Evolutionary conservation across 2,888 invertebrate genomes (phyloP).

Genomic region (Coenonympha glycerion): DNA sequence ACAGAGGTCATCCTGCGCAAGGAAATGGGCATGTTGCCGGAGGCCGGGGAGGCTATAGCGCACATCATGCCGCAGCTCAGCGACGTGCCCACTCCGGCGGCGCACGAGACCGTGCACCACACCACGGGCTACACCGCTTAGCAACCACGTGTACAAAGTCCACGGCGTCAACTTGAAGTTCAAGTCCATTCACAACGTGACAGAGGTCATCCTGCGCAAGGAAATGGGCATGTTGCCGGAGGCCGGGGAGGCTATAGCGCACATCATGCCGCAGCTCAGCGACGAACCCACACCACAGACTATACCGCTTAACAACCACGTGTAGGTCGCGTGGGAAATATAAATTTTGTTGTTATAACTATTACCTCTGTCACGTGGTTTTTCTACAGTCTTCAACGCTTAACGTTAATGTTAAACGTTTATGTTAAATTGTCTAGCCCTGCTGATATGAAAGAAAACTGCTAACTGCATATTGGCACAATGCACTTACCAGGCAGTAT

Average conservation of each 20-base stretch:
- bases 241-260: constrained; percentile 50
- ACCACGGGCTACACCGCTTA: constrained; percentile 42
- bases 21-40: constrained; percentile 56
- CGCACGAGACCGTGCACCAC: no score
- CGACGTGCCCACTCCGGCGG: no score
- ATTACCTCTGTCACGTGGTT: no score
- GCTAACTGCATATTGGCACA: no score
- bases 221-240: constrained; percentile 59
- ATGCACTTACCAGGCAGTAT: no score
- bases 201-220: constrained; percentile 58
- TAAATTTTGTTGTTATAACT: no score
- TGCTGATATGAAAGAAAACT: no score
- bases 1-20: constrained; percentile 62
- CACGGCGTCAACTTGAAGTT: constrained; percentile 71
- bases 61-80: constrained; percentile 56
- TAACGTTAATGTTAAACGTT: no score
- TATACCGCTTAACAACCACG: constrained; percentile 24
- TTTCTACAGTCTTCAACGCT: no score
- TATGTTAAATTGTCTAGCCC: no score
- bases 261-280: constrained; percentile 55
- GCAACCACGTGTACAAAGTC: constrained; percentile 68
- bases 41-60: constrained; percentile 50
- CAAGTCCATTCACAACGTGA: constrained; percentile 69
- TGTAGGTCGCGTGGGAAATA: no score
- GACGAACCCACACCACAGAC: constrained; percentile 46